Evolutionary conservation across 2,888 invertebrate genomes (phyloP).

Genomic region (Teleiodes luculella): DNA sequence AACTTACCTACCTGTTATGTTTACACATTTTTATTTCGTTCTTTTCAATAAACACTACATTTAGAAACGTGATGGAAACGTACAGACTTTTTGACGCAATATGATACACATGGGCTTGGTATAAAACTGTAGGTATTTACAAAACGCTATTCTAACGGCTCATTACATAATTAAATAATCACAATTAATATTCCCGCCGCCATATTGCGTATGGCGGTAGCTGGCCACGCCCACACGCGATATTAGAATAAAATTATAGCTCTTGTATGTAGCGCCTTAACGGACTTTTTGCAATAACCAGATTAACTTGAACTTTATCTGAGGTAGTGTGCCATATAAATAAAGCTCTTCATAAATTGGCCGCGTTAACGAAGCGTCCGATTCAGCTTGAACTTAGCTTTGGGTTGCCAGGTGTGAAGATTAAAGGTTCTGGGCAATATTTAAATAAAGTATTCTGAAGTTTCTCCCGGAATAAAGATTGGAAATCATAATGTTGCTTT

Average conservation of each 20-base stretch:
- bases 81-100: not conserved
- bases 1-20: too few species aligned
- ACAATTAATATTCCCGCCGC: conserved; percentile 13
- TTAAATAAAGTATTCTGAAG: too few species aligned
- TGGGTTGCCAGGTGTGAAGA: too few species aligned
- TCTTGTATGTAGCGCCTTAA: conserved; percentile 6
- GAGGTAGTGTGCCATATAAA: not conserved
- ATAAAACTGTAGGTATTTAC: not conserved
- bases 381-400: not conserved
- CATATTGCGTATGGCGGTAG: conserved; percentile 21
- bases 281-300: conserved; percentile 11
- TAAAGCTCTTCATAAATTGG: not conserved
- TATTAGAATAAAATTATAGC: conserved; percentile 21
- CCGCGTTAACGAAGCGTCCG: not conserved
- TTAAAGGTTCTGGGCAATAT: too few species aligned
- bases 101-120: not conserved
- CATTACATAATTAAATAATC: conserved; percentile 14
- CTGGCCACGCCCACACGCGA: conserved; percentile 16
- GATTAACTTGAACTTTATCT: not conserved
- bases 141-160: conserved; percentile 10
- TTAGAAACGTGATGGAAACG: not conserved
- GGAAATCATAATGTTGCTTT: too few species aligned
- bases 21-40: too few species aligned
- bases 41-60: too few species aligned
- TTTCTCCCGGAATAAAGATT: too few species aligned